Evolutionary conservation across 2,888 invertebrate species (phyloP), one percentile per base, ranked within the genome.

Genomic region (Andrena bicolor): DNA sequence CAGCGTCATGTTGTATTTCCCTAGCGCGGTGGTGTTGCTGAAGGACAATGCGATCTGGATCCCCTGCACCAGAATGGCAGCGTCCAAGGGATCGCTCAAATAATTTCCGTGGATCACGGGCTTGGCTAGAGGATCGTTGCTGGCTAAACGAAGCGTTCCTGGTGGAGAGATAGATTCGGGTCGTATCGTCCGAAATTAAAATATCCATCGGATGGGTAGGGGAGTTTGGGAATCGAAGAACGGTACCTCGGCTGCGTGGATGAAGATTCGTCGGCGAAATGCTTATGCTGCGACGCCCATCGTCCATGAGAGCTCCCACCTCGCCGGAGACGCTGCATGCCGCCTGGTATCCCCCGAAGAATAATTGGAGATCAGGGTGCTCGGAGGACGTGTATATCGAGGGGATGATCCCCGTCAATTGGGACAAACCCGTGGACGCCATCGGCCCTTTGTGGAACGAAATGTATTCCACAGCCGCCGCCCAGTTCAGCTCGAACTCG

Each of bases 101-200:
- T 98, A 98, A 93, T 97, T 97, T 0, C 97, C 97, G 86, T 96
- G 95, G 93, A 98, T 96, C n/a, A 96, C 84, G 0, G 98, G 98
- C 51, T 96, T 95, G 7, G 95, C 95, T 20, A 95, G 91, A 0
- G 98, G 97, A 93, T 98, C 95, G 30, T 95, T 95, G 0, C 96
- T 96, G 73, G 95, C 95, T 58, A 98, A 94, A 69, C 90, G 90
- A 41, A 94, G 79, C 16, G 75, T 89, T 23, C 93, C 93, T 93
- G 74, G 6, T 74, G 82, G 49, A 56, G 13, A 60, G 49, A 35
- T 10, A 51, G 32, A 49, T 20, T 26, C 35, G 26, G 16, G 2
- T 74, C 16, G 23, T 35, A 65, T 28, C 10, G 20, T 48, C 30
- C 3, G 2, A 1, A 0, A 32, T 16, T 16, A 20, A 7, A 8